Conservation (phyloP, 2,888 invertebrate genomes). For the Meghimatium bilineatum region DNA sequence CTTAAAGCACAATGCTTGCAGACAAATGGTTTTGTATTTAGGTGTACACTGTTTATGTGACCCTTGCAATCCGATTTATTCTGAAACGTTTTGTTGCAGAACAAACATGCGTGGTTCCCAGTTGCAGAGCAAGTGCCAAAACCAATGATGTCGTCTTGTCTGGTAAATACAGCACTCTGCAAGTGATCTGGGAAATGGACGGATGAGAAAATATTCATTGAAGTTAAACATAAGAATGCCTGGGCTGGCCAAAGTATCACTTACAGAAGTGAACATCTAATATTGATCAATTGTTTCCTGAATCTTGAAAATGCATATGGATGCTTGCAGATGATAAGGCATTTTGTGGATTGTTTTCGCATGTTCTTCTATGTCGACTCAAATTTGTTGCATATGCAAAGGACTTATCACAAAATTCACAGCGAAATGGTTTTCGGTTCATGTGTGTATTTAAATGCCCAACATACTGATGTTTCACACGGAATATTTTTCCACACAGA, state of each 20-base stretch:
- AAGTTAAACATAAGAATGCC: not conserved
- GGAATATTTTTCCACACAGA: conserved; percentile 50
- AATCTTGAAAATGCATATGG: conserved; percentile 25
- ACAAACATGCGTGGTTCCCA: conserved; percentile 32
- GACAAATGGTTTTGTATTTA: conserved; percentile 51
- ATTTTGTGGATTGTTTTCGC: conserved; percentile 41
- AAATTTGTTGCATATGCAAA: conserved; percentile 46
- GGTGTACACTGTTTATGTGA: conserved; percentile 51
- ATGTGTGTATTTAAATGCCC: conserved; percentile 53
- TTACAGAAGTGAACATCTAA: not conserved
- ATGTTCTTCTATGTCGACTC: conserved; percentile 39
- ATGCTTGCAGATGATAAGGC: conserved; percentile 14
- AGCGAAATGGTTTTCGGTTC: conserved; percentile 41
- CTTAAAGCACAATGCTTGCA: conserved; percentile 47
- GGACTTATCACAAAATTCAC: conserved; percentile 45
- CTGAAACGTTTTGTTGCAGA: conserved; percentile 49
- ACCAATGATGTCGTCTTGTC: conserved; percentile 11
- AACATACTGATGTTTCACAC: conserved; percentile 53
- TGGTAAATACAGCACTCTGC: conserved; percentile 11
- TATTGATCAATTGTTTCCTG: conserved; percentile 6
- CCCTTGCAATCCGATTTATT: conserved; percentile 52
- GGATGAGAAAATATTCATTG: conserved; percentile 35
- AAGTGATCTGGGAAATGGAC: conserved; percentile 39
- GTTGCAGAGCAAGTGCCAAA: conserved; percentile 16
- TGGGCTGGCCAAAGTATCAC: conserved; percentile 33